Evolutionary conservation across 2,888 invertebrate species (phyloP).

Genomic region (Mactromeris polynyma): DNA sequence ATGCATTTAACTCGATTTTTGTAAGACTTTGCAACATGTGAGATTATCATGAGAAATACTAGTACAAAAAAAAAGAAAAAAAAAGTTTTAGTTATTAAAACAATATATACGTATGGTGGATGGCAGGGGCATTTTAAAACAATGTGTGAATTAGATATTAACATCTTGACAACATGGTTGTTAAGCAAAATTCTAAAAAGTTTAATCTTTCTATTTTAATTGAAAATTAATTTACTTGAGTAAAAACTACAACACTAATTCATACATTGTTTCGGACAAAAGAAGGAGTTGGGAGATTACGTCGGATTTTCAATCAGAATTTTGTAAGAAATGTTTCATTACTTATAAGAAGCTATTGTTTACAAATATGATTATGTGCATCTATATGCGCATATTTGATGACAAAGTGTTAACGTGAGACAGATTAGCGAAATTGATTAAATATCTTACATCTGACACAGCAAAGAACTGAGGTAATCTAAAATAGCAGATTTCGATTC

Average conservation of each 20-base stretch:
- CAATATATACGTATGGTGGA: neutral
- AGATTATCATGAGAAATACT: neutral
- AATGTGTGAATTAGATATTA: slow-evolving; percentile 2
- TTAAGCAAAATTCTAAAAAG: neutral
- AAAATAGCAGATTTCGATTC: neutral
- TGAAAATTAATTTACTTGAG: neutral
- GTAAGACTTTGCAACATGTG: neutral
- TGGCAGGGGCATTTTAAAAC: neutral
- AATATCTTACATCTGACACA: too few relatives aligned
- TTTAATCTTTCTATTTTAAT: neutral
- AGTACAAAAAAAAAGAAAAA: neutral
- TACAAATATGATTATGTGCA: too few relatives aligned
- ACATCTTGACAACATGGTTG: neutral
- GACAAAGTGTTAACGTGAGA: too few relatives aligned
- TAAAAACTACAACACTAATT: neutral
- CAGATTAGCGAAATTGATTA: too few relatives aligned
- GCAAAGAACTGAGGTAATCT: neutral
- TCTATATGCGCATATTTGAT: too few relatives aligned
- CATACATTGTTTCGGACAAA: neutral
- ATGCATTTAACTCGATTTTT: neutral
- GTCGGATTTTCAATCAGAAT: too few relatives aligned
- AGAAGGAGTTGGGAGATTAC: neutral
- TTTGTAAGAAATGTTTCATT: too few relatives aligned
- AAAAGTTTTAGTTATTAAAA: neutral
- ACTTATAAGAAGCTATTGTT: too few relatives aligned